These are phyloP conservation scores for Aethes cnicana DNA, from an alignment of 2,888 invertebrate species.

Conservation along the genomic window DNA sequence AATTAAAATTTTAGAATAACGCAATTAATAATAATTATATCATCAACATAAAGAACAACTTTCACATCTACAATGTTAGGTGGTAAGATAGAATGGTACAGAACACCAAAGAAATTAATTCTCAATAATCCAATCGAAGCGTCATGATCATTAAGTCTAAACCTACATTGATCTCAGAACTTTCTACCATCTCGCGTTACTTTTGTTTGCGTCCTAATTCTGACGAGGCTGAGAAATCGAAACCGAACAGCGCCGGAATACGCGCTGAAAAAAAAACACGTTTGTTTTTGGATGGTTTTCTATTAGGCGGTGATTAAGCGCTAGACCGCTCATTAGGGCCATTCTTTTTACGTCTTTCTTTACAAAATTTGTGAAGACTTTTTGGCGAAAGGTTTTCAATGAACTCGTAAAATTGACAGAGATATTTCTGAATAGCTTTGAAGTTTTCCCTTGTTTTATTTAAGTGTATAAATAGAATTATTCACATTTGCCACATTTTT, in stretches of 20 bases:
- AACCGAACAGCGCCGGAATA: constrained; percentile 17
- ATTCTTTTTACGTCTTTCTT: constrained; percentile 8
- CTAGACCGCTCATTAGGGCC: constrained; percentile 27
- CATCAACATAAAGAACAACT: too few relatives aligned
- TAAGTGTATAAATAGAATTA: too few relatives aligned
- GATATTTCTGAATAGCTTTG: too few relatives aligned
- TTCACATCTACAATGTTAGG: too few relatives aligned
- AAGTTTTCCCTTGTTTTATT: too few relatives aligned
- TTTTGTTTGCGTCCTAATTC: constrained; percentile 20
- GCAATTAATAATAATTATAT: too few relatives aligned
- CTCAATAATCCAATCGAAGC: constrained; percentile 6
- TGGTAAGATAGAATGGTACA: too few relatives aligned
- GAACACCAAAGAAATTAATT: neutral
- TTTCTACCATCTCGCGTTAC: constrained; percentile 15
- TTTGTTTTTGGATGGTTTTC: constrained; percentile 24
- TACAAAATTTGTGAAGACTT: neutral
- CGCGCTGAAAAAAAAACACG: constrained; percentile 20
- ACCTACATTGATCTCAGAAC: too few relatives aligned
- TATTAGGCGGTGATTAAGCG: constrained; percentile 22
- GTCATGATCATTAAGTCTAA: neutral
- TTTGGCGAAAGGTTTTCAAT: too few relatives aligned
- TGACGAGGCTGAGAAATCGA: constrained; percentile 15
- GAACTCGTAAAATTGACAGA: too few relatives aligned
- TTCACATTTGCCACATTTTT: too few relatives aligned
- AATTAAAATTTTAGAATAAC: too few relatives aligned